Percentiles rank a stretch among this genome's conserved stretches.
These are phyloP conservation scores for Scarus forsteni DNA, from an alignment of 2,797 vertebrate genomes.

Conservation along the genomic window DNA sequence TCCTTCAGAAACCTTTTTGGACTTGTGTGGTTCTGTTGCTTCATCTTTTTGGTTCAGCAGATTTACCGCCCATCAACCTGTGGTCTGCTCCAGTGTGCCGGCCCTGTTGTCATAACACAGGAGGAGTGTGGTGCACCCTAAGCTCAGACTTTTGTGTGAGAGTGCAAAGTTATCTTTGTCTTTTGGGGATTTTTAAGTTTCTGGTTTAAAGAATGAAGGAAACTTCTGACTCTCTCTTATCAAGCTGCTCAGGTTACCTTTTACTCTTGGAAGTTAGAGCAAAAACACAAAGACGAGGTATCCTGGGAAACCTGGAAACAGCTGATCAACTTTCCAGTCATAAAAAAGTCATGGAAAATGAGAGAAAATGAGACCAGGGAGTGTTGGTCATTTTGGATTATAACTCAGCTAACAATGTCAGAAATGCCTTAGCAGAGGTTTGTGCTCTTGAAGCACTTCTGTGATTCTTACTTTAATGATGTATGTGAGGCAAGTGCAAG, in stretches of 20 bases:
- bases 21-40: constrained; percentile 22
- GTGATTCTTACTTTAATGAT: too few species aligned
- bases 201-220: too few species aligned
- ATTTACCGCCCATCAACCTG: constrained; percentile 56
- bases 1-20: constrained; percentile 34
- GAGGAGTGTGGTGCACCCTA: constrained; percentile 46
- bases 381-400: too few species aligned
- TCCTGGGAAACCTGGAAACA: too few species aligned
- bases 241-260: neutral
- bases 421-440: too few species aligned
- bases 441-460: too few species aligned
- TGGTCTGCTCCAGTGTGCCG: constrained; percentile 40
- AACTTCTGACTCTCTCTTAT: neutral
- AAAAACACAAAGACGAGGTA: neutral
- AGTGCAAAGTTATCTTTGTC: constrained; percentile 22
- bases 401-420: too few species aligned
- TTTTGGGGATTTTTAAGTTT: constrained; percentile 25
- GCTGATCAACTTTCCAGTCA: too few species aligned
- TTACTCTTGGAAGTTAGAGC: neutral
- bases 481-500: too few species aligned
- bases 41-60: constrained; percentile 42
- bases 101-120: constrained; percentile 67
- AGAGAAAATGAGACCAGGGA: too few species aligned
- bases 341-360: too few species aligned
- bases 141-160: constrained; percentile 35